Base-by-base conservation (phyloP, 2,888 invertebrate genomes). In the Eupithecia abbreviata region DNA sequence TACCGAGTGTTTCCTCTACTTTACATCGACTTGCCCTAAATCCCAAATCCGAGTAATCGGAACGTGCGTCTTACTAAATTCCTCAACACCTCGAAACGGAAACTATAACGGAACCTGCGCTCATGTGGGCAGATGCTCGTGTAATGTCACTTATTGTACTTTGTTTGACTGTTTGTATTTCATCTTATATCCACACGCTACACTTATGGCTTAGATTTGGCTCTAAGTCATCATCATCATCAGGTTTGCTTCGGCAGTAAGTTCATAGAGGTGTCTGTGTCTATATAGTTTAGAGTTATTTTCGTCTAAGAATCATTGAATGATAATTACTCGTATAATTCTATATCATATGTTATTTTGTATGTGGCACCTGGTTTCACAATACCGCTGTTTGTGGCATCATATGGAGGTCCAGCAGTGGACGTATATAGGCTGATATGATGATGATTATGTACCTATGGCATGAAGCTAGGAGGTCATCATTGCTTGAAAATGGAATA, bases 101-200 rank as follows among this genome's bases (percentile, higher is more conserved):
- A 81, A 80, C 78, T 78, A 81, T 85, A 85, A 84, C 85, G 85
- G 85, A 80, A 84, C 83, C 66, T 15, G 47, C 75, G 68, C 67
- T 71, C 73, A 82, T 84, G 86, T 86, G 84, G 85, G 85, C 72
- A 79, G 82, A 77, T 73, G 77, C 78, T 74, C 79, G 70, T 58
- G 65, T 69, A 58, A 43, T 70, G 43, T 70, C 41, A n/a, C 62
- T 62, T 62, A 62, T 62, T 62, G 45, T 68, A 30, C 13, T 66
- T 45, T 51, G 74, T 71, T 75, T 77, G 78, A 71, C 72, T 76
- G 73, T 79, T 51, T 51, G 72, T 75, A 47, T 74, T 74, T 58
- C 73, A 55, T 74, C 66, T 30, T 62, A 51, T 9, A 51, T 15
- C 42, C 43, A 68, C 43, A 69, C 18, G 18, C 30, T 18, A 66